A percentile compares a stretch with the other conserved stretches of the same genome.
Evolutionary conservation across 2,888 invertebrate species (phyloP).

Genomic region (Punctoribates punctum): DNA sequence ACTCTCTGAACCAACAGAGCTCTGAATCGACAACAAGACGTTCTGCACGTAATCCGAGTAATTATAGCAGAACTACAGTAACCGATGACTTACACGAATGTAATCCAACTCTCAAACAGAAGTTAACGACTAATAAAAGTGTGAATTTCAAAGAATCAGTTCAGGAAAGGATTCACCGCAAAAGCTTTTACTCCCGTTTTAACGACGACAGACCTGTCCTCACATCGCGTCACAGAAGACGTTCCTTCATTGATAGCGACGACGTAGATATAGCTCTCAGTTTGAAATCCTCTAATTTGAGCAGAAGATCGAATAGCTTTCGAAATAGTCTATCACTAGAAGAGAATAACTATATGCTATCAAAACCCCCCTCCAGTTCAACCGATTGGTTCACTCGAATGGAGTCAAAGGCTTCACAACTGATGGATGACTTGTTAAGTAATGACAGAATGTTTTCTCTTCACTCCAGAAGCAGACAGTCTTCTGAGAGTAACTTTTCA

Average conservation of each 20-base stretch:
- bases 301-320: neutral
- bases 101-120: slow-evolving; percentile 13
- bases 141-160: slow-evolving; percentile 62
- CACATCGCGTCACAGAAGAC: slow-evolving; percentile 26
- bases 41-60: neutral
- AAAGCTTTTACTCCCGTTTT: slow-evolving; percentile 83
- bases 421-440: slow-evolving; percentile 18
- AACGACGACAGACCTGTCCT: slow-evolving; percentile 60
- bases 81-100: slow-evolving; percentile 22
- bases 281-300: neutral
- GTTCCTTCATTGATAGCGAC: slow-evolving; percentile 36
- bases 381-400: slow-evolving; percentile 36
- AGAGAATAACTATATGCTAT: neutral
- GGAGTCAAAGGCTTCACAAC: slow-evolving; percentile 33
- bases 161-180: slow-evolving; percentile 77
- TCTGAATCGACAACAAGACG: slow-evolving; percentile 3
- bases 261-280: neutral
- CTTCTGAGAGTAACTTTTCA: neutral
- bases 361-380: slow-evolving; percentile 24
- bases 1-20: slow-evolving; percentile 18
- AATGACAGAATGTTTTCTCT: slow-evolving; percentile 11
- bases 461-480: neutral
- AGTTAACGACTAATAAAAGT: slow-evolving; percentile 25
- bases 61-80: neutral
- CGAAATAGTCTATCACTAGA: neutral